Base-by-base conservation (phyloP, 2,113 vertebrate species). In the Pachyramphus minor region DNA sequence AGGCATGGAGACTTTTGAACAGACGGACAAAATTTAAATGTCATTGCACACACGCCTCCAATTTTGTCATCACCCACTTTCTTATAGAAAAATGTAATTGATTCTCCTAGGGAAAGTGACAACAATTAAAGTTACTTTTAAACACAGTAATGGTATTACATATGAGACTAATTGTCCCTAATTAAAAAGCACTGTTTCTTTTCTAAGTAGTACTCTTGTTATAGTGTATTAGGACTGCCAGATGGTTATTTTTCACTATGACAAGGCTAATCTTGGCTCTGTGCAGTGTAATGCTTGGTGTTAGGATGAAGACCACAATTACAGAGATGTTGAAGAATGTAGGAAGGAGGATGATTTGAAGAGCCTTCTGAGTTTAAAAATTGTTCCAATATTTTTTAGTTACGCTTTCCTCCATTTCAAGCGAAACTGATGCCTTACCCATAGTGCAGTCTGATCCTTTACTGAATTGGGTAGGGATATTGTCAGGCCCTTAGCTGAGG, bases 231-330 rank as follows among this genome's bases (percentile, higher is more conserved):
- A 79, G 81, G 58, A 82, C 72, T 93, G 68, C 66, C 87, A 93
- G 89, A 87, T 93, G 58, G 76, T 42, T 79, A 83, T 83, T 97
- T 94, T 96, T 93, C 60, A 45, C 55, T 75, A 37, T 59, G 72
- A 94, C 84, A 95, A 63, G 79, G 44, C 41, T 89, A 81, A 86
- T 82, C 58, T 89, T 81, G 27, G 44, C 72, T 94, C 78, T 72
- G 15, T 55, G 35, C 25, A 71, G 19, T 37, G 14, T 52, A 45
- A 11, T 41, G 22, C 22, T 78, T 84, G 76, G 52, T 84, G 69
- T 64, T 89, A 71, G 87, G 18, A 56, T 22, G 67, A 93, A 92
- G 83, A 41, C 64, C 62, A 37, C 27, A 37, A 16, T 44, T 53
- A 50, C 1, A 75, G 22, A 12, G 19, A 60, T 87, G 92, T 81